Percentiles rank a stretch among this genome's conserved stretches.
Conservation (phyloP, 2,113 vertebrate genomes). For the Cettia cetti region DNA sequence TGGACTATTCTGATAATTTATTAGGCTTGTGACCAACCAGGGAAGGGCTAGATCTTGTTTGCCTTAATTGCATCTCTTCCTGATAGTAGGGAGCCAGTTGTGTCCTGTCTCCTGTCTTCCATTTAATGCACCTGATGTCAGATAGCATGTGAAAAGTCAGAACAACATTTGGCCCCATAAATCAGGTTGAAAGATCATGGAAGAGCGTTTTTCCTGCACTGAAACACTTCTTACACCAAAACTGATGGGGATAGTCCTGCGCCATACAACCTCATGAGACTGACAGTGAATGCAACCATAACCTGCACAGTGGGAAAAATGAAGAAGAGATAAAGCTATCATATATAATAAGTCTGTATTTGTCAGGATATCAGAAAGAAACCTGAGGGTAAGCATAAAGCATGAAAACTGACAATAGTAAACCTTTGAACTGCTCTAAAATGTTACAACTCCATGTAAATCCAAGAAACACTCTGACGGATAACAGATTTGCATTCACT, state of each 20-base stretch:
- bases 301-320: not conserved
- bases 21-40: constrained; percentile 3
- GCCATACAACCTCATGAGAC: not conserved
- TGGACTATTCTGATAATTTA: not conserved
- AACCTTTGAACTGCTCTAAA: not conserved
- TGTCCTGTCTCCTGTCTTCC: not conserved
- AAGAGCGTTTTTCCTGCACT: not conserved
- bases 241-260: not conserved
- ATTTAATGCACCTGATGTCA: not conserved
- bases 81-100: not conserved
- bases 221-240: not conserved
- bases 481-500: not conserved
- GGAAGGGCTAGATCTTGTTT: constrained; percentile 45
- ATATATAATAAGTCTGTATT: not conserved
- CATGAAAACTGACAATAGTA: not conserved
- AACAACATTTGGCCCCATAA: not conserved
- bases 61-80: constrained; percentile 42
- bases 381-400: not conserved
- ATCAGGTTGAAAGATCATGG: not conserved
- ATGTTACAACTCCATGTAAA: not conserved
- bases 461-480: not conserved
- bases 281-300: not conserved
- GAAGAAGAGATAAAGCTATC: not conserved
- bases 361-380: not conserved
- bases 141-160: not conserved